Conservation (phyloP, 2,888 invertebrate species). For the Colostygia pectinataria region DNA sequence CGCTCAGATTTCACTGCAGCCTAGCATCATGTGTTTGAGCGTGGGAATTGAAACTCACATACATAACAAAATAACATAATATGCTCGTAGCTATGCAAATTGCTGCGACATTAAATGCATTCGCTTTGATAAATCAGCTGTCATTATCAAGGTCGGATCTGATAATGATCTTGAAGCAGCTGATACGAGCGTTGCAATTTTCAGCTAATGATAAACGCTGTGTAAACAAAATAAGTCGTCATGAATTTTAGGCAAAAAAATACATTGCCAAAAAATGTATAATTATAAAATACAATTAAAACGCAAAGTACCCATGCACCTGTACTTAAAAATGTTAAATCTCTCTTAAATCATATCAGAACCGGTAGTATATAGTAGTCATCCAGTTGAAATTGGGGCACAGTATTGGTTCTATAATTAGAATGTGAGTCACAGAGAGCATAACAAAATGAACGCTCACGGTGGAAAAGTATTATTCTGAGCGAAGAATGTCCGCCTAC, state of each 20-base stretch:
- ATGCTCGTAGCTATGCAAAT: conserved; percentile 33
- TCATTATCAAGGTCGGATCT: conserved; percentile 70
- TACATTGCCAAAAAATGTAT: background rate
- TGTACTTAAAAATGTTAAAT: too few species aligned
- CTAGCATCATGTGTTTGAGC: conserved; percentile 51
- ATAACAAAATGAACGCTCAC: conserved; percentile 57
- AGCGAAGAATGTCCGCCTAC: conserved; percentile 70
- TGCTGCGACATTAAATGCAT: conserved; percentile 34
- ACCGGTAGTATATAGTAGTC: conserved; percentile 10
- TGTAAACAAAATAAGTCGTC: conserved; percentile 3
- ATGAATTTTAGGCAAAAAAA: conserved; percentile 11
- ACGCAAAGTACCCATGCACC: too few species aligned
- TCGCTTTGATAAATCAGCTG: conserved; percentile 47
- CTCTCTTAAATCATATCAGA: too few species aligned
- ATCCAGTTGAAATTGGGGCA: conserved; percentile 59
- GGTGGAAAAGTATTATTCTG: conserved; percentile 67
- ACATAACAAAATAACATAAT: conserved; percentile 5
- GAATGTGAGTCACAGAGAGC: conserved; percentile 70
- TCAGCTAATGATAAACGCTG: too few species aligned
- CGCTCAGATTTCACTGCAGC: conserved; percentile 76
- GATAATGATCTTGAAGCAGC: conserved; percentile 52
- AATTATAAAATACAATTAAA: background rate
- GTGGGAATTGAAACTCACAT: conserved; percentile 37
- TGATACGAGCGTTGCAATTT: conserved; percentile 31
- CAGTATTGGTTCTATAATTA: conserved; percentile 68